Percentiles rank a stretch among this genome's conserved stretches.
These are phyloP conservation scores for Prionailurus viverrinus DNA, from an alignment of 2,113 vertebrate genomes.

Conservation along the genomic window DNA sequence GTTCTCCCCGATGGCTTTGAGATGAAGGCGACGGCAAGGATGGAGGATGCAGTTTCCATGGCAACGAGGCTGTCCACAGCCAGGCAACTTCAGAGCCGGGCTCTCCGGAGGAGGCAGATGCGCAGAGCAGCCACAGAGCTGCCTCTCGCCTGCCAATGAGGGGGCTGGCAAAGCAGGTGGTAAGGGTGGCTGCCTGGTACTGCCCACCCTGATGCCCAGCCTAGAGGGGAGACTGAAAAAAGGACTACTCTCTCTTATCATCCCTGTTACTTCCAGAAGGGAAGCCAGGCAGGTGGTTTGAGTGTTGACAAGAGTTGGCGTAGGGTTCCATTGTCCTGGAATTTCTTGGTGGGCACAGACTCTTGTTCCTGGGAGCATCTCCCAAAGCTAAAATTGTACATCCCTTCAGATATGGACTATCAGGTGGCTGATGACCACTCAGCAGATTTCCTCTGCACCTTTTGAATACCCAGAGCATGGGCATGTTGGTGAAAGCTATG, in stretches of 20 bases:
- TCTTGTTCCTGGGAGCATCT: background rate
- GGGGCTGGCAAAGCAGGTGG: conserved; percentile 79
- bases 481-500: background rate
- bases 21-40: conserved; percentile 81
- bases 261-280: conserved; percentile 7
- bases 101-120: conserved; percentile 80
- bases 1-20: conserved; percentile 80
- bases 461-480: conserved; percentile 5
- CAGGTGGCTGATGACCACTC: background rate
- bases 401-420: background rate
- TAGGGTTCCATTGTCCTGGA: background rate
- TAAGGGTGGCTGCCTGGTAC: conserved; percentile 60
- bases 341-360: background rate
- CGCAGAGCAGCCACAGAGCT: conserved; percentile 73
- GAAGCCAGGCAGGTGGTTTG: background rate
- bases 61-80: conserved; percentile 79
- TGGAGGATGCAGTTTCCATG: conserved; percentile 83
- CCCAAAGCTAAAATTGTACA: background rate
- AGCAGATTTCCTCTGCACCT: conserved; percentile 43
- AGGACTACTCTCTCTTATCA: background rate
- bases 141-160: conserved; percentile 71
- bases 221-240: conserved; percentile 9
- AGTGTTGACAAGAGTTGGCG: background rate
- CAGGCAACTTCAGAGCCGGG: conserved; percentile 77
- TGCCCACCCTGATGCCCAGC: conserved; percentile 63